These are phyloP conservation scores for Prinia subflava DNA, from an alignment of 2,113 vertebrate species.

Conservation along the genomic window DNA sequence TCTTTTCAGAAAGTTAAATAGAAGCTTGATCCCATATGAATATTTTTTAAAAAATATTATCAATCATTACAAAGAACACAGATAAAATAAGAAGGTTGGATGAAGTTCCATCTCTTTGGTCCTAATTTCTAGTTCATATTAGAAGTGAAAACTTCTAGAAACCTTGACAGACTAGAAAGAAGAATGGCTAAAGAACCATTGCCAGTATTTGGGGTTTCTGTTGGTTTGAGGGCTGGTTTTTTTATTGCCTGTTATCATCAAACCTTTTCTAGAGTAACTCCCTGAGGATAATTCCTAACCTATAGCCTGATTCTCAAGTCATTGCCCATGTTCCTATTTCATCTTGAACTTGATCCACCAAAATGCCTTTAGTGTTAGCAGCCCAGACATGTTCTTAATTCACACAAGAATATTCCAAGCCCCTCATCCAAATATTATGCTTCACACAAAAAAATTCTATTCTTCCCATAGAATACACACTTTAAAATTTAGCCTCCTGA, in stretches of 20 bases:
- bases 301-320: neutral
- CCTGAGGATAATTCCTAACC: neutral
- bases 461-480: neutral
- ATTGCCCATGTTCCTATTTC: neutral
- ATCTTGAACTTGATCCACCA: neutral
- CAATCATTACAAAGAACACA: neutral
- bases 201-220: fast-evolving
- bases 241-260: neutral
- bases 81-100: neutral
- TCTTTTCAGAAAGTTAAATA: neutral
- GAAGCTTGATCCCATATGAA: neutral
- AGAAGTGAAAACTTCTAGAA: neutral
- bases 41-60: neutral
- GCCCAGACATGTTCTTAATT: neutral
- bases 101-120: neutral
- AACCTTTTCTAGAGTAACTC: neutral
- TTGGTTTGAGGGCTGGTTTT: neutral
- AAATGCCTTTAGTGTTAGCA: neutral
- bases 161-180: neutral
- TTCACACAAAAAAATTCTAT: neutral
- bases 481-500: neutral
- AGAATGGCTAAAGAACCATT: neutral
- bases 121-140: neutral
- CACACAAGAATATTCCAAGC: neutral
- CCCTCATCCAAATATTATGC: neutral